phyloP scores from a whole-genome alignment of 2,888 invertebrate genomes.

The Ernsta delagoae region DNA sequence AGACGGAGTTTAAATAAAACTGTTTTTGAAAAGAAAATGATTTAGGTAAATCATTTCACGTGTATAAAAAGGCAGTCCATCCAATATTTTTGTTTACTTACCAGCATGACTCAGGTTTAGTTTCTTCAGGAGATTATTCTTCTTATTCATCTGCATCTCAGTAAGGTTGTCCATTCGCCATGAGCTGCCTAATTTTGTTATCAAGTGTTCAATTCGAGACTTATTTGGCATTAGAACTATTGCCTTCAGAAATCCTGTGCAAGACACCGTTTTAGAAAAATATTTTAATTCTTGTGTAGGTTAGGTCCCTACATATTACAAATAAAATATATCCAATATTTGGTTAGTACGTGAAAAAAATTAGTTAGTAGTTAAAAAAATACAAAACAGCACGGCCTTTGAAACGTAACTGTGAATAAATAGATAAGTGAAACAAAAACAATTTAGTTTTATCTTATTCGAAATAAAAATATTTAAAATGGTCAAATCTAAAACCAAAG shows the following conservation, averaged over 20 bases:
- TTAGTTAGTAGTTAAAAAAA: not conserved
- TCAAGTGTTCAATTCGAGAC: constrained; percentile 30
- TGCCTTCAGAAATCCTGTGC: constrained; percentile 37
- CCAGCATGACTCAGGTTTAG: constrained; percentile 54
- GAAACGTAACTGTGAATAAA: not conserved
- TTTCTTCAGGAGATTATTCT: constrained; percentile 50
- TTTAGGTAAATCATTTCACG: no score
- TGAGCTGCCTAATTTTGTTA: constrained; percentile 27
- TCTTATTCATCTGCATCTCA: constrained; percentile 49
- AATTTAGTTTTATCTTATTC: constrained; percentile 9
- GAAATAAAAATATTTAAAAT: constrained; percentile 18
- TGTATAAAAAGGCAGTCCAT: not conserved
- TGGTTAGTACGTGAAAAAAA: no score
- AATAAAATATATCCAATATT: no score
- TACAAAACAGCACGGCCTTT: not conserved
- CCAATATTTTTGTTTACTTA: constrained; percentile 33
- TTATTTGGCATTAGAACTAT: constrained; percentile 35
- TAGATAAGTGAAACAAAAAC: constrained; percentile 3
- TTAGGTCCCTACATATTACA: no score
- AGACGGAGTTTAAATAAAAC: no score
- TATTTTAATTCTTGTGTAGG: no score
- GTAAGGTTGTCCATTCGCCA: constrained; percentile 36
- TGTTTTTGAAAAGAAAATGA: no score
- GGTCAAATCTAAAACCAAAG: constrained; percentile 8
- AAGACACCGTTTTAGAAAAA: no score